Percentiles rank a stretch among this genome's conserved stretches.
Conservation (phyloP, 2,888 invertebrate genomes). For the Tenthredo distinguenda region DNA sequence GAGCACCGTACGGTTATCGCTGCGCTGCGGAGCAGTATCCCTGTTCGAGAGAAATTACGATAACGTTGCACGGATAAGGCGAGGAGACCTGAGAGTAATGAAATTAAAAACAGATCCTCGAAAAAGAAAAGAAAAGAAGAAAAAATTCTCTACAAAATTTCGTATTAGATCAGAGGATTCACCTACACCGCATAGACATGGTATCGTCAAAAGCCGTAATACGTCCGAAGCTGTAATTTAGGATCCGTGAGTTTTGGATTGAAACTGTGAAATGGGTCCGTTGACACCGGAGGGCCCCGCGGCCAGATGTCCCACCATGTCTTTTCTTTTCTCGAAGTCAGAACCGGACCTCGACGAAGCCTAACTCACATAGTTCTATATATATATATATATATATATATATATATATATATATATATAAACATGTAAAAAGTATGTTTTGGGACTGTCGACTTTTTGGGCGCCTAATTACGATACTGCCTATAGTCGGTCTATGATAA, state of each 20-base stretch:
- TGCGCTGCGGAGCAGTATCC: neutral
- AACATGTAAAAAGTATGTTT: too few species aligned
- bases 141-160: too few species aligned
- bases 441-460: too few species aligned
- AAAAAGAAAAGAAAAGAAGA: too few species aligned
- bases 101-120: neutral
- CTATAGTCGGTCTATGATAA: too few species aligned
- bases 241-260: neutral
- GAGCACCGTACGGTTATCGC: neutral
- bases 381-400: neutral
- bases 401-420: neutral
- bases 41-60: neutral
- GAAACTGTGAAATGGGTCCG: conserved; percentile 34
- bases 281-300: conserved; percentile 31
- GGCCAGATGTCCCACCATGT: conserved; percentile 22
- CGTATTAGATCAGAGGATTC: neutral
- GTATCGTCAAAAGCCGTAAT: neutral
- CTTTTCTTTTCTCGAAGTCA: neutral
- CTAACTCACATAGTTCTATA: conserved; percentile 9
- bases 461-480: too few species aligned
- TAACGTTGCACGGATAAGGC: neutral
- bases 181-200: neutral
- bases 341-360: conserved; percentile 27
- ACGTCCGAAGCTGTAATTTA: neutral
- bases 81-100: neutral